phyloP scores from a whole-genome alignment of 2,797 vertebrate species.

The Myotis vivesi region DNA sequence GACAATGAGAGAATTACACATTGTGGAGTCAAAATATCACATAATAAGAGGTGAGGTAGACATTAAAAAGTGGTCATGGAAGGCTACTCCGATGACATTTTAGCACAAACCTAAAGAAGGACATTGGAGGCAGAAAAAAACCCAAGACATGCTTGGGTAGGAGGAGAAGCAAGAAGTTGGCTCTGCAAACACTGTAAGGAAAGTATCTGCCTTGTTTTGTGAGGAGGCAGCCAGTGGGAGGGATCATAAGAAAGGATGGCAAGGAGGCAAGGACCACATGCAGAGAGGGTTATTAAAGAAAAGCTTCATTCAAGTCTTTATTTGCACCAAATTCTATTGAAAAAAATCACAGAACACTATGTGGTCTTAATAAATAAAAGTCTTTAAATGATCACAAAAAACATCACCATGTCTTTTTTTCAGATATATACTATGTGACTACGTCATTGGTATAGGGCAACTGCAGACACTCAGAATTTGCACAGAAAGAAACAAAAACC shows the following conservation, averaged over 20 bases:
- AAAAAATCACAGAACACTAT: background rate
- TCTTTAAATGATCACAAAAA: background rate
- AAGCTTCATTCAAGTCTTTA: background rate
- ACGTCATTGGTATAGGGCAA: background rate
- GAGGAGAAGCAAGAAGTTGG: background rate
- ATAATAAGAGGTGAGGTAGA: background rate
- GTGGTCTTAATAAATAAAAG: background rate
- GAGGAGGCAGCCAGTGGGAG: background rate
- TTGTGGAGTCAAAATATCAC: background rate
- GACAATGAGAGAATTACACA: background rate
- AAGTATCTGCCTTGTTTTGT: background rate
- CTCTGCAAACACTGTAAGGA: background rate
- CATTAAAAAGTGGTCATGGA: background rate
- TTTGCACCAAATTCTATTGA: background rate
- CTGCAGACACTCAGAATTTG: background rate
- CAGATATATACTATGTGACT: background rate
- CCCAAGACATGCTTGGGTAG: background rate
- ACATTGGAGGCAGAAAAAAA: background rate
- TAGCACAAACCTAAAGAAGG: background rate
- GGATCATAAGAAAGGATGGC: background rate
- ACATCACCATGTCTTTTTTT: background rate
- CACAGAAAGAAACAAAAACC: background rate
- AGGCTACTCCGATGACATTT: background rate
- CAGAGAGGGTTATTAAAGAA: background rate
- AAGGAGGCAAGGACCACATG: background rate